These are phyloP conservation scores for Syngnathus rostellatus DNA, from an alignment of 2,797 vertebrate species.

Conservation along the genomic window DNA sequence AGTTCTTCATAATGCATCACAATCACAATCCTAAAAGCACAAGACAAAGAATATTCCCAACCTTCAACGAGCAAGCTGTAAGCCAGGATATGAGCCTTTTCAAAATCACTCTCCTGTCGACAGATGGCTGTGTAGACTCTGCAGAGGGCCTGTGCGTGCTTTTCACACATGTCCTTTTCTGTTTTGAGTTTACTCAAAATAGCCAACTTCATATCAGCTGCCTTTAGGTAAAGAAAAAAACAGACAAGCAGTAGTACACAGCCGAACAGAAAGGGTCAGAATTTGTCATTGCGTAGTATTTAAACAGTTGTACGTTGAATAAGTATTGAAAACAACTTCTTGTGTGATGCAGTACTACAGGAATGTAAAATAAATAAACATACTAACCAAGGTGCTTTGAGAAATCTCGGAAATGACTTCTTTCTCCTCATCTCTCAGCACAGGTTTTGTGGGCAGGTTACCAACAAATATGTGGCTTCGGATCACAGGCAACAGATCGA, in stretches of 20 bases:
- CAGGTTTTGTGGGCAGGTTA: slow-evolving; percentile 76
- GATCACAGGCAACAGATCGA: slow-evolving; percentile 86
- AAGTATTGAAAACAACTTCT: not conserved
- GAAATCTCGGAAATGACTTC: slow-evolving; percentile 79
- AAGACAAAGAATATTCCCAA: slow-evolving; percentile 32
- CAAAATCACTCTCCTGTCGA: slow-evolving; percentile 75
- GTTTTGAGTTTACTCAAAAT: slow-evolving; percentile 77
- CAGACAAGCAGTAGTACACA: not conserved
- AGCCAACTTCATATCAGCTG: slow-evolving; percentile 68
- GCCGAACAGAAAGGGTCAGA: not conserved
- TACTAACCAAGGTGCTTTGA: slow-evolving; percentile 69
- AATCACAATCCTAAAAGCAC: not conserved
- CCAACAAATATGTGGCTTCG: slow-evolving; percentile 76
- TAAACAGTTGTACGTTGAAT: not conserved
- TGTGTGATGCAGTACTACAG: not conserved
- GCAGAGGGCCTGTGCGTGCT: slow-evolving; percentile 77
- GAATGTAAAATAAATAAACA: not conserved
- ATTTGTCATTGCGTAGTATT: not conserved
- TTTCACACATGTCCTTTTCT: slow-evolving; percentile 60
- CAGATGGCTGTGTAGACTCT: slow-evolving; percentile 86
- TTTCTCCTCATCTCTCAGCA: slow-evolving; percentile 86
- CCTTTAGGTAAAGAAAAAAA: slow-evolving; percentile 53
- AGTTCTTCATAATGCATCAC: not conserved
- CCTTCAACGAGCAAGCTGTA: slow-evolving; percentile 87
- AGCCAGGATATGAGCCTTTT: slow-evolving; percentile 80